Evolutionary conservation across 2,113 vertebrate genomes (phyloP).

Genomic region (Origma solitaria): DNA sequence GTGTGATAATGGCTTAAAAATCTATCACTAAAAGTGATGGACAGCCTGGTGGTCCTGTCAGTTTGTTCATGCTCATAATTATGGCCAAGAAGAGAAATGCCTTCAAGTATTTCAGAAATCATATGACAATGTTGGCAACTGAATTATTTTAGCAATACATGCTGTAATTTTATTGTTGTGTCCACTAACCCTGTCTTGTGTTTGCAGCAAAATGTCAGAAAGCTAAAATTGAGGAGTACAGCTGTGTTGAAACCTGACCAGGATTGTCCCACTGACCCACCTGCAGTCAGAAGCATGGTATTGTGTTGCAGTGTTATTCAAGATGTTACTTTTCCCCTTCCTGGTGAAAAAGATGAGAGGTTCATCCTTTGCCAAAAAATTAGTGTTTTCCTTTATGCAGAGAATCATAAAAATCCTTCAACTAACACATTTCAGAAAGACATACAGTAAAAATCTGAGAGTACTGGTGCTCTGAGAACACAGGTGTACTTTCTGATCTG

Average conservation of each 20-base stretch:
- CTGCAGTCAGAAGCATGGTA: neutral
- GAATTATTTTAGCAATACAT: neutral
- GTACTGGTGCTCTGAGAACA: neutral
- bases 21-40: fast-evolving
- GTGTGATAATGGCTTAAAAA: neutral
- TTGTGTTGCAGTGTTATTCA: neutral
- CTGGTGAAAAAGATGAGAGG: neutral
- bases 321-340: neutral
- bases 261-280: neutral
- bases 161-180: neutral
- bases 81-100: neutral
- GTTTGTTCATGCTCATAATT: neutral
- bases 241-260: neutral
- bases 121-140: neutral
- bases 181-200: neutral
- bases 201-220: neutral
- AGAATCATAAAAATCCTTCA: neutral
- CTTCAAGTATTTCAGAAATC: neutral
- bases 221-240: neutral
- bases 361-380: neutral
- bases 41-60: neutral
- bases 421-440: neutral
- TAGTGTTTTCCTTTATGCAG: neutral
- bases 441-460: neutral
- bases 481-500: neutral